Percentiles rank a stretch among this genome's conserved stretches.
Conservation (phyloP, 2,797 vertebrate genomes). For the Pitangus sulphuratus region DNA sequence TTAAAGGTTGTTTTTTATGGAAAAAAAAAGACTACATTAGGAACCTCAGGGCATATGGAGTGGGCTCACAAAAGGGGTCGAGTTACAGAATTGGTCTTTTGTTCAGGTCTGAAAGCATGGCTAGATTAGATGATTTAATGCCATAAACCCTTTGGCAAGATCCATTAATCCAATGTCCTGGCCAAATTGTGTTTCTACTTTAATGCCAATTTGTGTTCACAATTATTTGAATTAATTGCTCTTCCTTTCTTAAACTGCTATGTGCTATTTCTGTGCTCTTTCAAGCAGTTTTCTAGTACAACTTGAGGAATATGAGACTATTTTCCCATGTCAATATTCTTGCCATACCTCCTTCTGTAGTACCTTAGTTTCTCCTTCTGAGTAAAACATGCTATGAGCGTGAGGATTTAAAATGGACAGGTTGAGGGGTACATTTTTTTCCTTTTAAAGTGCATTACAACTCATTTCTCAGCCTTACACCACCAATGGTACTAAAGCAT, state of each 20-base stretch:
- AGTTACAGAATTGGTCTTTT: neutral
- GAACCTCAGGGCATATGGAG: neutral
- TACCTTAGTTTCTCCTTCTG: neutral
- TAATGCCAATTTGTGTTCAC: conserved; percentile 33
- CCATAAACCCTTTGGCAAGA: conserved; percentile 42
- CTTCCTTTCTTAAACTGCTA: neutral
- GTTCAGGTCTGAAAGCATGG: conserved; percentile 1
- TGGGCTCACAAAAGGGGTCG: neutral
- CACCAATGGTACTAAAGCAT: neutral
- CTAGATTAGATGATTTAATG: conserved; percentile 40
- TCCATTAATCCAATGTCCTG: neutral
- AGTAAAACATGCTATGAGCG: neutral
- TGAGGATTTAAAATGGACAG: neutral
- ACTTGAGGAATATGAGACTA: neutral
- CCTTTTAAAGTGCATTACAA: neutral
- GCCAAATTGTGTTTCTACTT: conserved; percentile 12
- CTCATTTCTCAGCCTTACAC: neutral
- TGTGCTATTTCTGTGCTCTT: neutral
- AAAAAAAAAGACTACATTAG: neutral
- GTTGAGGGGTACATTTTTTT: neutral
- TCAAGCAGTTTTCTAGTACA: neutral
- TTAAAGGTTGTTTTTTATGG: neutral
- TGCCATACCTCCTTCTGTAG: neutral
- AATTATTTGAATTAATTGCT: conserved; percentile 47
- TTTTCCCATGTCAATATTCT: neutral